These are phyloP conservation scores for Hypotaenidia philippensis DNA, from an alignment of 2,797 vertebrate genomes.

Conservation along the genomic window DNA sequence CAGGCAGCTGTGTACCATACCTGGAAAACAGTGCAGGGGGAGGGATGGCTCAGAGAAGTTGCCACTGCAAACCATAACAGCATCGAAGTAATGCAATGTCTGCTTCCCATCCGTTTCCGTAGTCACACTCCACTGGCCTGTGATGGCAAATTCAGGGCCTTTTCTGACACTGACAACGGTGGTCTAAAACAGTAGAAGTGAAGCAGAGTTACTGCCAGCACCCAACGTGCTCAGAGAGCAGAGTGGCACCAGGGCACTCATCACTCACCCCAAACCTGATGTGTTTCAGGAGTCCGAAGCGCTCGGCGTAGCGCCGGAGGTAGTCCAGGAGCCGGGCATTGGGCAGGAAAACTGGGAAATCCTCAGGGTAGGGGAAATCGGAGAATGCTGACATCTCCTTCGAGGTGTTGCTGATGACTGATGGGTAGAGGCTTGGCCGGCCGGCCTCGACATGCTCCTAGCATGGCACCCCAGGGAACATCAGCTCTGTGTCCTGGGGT, in stretches of 20 bases:
- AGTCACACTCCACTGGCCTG: conserved; percentile 90
- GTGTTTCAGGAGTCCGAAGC: conserved; percentile 83
- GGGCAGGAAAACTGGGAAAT: conserved; percentile 90
- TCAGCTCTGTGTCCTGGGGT: fast-evolving
- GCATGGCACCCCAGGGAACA: fast-evolving
- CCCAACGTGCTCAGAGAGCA: fast-evolving
- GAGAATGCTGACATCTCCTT: conserved; percentile 93
- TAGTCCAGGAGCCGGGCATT: conserved; percentile 88
- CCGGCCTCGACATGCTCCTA: conserved; percentile 88
- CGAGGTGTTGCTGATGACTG: conserved; percentile 91
- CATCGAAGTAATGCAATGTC: conserved; percentile 83
- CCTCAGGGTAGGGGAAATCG: conserved; percentile 89
- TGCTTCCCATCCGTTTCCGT: conserved; percentile 81
- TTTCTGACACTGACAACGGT: conserved; percentile 83
- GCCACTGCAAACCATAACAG: conserved; percentile 88
- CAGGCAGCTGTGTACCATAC: conserved; percentile 58
- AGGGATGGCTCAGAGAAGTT: conserved; percentile 79
- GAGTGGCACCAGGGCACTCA: fast-evolving
- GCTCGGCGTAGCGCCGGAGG: conserved; percentile 83
- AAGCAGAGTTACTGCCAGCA: fast-evolving
- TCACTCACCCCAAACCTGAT: conserved; percentile 85
- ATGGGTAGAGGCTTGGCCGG: conserved; percentile 88
- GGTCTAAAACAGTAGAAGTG: conserved; percentile 73
- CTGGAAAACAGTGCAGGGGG: conserved; percentile 85
- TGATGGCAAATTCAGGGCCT: conserved; percentile 81